Percentiles rank a stretch among this genome's conserved stretches.
phyloP scores from a whole-genome alignment of 1,140 invertebrate species.

The Rhyzopertha dominica region DNA sequence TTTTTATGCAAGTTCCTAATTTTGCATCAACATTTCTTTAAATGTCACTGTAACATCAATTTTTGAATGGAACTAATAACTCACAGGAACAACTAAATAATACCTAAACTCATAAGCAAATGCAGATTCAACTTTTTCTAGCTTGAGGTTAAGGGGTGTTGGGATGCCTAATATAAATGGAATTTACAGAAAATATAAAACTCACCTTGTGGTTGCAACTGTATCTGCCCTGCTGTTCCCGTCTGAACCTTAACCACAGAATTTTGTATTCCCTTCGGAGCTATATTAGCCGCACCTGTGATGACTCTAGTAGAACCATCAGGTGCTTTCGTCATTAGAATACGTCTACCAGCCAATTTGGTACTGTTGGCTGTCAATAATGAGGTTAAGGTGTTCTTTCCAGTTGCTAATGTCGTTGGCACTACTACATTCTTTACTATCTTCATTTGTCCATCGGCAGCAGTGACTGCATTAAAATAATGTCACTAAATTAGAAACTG shows the following conservation, averaged over 20 bases:
- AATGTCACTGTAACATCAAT: too few species aligned
- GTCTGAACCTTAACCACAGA: constrained; percentile 41
- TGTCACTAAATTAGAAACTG: too few species aligned
- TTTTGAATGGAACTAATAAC: too few species aligned
- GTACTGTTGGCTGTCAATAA: constrained; percentile 60
- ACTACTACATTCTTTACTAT: constrained; percentile 58
- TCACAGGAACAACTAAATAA: too few species aligned
- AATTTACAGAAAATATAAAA: neutral
- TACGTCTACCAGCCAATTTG: constrained; percentile 62
- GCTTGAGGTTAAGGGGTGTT: too few species aligned
- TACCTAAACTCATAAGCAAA: too few species aligned
- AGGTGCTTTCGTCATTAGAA: constrained; percentile 76
- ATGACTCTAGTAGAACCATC: constrained; percentile 74
- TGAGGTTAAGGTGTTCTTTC: constrained; percentile 65
- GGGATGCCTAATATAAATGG: too few species aligned
- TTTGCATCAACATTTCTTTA: too few species aligned
- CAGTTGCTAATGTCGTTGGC: constrained; percentile 51
- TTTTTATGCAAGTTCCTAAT: too few species aligned
- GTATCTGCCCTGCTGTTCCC: constrained; percentile 19
- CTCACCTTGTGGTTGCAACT: constrained; percentile 31
- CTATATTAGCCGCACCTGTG: constrained; percentile 52
- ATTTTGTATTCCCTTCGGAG: constrained; percentile 46
- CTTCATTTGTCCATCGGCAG: constrained; percentile 55
- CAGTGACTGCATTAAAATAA: constrained; percentile 25
- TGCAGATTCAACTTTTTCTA: too few species aligned